A percentile compares a stretch with the other conserved stretches of the same genome.
Evolutionary conservation across 2,797 vertebrate genomes (phyloP).

Genomic region (Oreochromis grahami): DNA sequence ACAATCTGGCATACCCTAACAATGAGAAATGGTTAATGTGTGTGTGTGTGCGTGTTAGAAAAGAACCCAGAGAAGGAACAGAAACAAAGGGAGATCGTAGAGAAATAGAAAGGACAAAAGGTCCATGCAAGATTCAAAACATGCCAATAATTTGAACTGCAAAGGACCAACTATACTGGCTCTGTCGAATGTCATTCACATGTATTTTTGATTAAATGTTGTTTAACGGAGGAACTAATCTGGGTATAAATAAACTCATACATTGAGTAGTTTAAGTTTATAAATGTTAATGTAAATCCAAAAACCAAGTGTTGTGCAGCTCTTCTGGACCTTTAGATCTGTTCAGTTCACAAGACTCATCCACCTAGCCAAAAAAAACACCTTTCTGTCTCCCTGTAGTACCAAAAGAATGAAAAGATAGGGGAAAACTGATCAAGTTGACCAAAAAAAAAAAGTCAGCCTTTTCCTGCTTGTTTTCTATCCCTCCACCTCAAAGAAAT

Average conservation of each 20-base stretch:
- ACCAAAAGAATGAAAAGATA: background rate
- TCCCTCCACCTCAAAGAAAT: background rate
- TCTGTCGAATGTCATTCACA: background rate
- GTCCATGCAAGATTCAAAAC: background rate
- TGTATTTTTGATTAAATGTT: background rate
- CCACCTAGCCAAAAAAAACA: background rate
- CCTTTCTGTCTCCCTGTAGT: background rate
- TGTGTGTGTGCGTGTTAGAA: background rate
- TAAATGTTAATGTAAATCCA: fast-evolving
- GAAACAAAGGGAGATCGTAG: background rate
- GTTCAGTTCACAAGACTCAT: background rate
- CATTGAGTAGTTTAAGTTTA: background rate
- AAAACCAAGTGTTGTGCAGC: fast-evolving
- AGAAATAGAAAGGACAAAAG: background rate
- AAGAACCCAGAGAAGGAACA: background rate
- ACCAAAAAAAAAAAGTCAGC: background rate
- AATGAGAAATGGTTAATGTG: slow-evolving; percentile 41
- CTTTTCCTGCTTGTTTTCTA: background rate
- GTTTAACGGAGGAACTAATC: background rate
- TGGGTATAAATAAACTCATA: background rate
- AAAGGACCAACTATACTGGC: background rate
- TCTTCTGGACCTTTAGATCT: background rate
- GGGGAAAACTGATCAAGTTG: background rate
- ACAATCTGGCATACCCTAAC: slow-evolving; percentile 45
- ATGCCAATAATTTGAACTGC: slow-evolving; percentile 12